Percentiles rank a stretch among this genome's conserved stretches.
Conservation (phyloP, 2,797 vertebrate genomes). For the Vultur gryphus region DNA sequence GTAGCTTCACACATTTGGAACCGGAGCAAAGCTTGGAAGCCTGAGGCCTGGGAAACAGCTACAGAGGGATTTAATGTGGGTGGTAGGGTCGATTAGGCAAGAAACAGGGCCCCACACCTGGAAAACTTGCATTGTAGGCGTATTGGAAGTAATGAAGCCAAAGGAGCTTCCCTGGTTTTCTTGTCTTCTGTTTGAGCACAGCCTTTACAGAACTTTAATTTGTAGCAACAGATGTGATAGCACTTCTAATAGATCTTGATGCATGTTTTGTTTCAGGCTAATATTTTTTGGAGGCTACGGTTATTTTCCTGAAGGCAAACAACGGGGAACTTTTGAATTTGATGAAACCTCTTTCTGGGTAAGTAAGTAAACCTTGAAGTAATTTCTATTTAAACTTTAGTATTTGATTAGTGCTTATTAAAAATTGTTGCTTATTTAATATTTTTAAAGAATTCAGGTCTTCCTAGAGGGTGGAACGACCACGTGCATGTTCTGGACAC, state of each 20-base stretch:
- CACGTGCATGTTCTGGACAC: conserved; percentile 93
- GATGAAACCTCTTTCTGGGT: conserved; percentile 92
- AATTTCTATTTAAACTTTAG: background rate
- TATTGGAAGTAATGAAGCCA: background rate
- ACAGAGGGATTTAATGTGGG: background rate
- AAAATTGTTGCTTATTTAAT: background rate
- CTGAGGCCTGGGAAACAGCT: background rate
- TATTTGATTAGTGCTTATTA: background rate
- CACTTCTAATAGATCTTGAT: background rate
- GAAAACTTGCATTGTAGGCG: background rate
- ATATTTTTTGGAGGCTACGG: conserved; percentile 99
- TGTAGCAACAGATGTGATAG: background rate
- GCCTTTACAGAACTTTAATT: background rate
- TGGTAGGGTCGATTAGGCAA: background rate
- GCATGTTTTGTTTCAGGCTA: conserved; percentile 73
- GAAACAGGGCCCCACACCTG: background rate
- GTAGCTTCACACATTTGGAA: fast-evolving
- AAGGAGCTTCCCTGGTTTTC: background rate
- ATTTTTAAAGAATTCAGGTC: conserved; percentile 74
- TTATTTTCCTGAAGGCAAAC: conserved; percentile 84
- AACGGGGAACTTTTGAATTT: conserved; percentile 89
- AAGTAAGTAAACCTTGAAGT: conserved; percentile 64
- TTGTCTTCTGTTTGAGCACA: background rate
- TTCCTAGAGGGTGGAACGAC: conserved; percentile 94
- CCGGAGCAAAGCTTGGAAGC: background rate